Base-by-base conservation (phyloP, 2,113 vertebrate genomes). In the Psittacula cyanocephala region DNA sequence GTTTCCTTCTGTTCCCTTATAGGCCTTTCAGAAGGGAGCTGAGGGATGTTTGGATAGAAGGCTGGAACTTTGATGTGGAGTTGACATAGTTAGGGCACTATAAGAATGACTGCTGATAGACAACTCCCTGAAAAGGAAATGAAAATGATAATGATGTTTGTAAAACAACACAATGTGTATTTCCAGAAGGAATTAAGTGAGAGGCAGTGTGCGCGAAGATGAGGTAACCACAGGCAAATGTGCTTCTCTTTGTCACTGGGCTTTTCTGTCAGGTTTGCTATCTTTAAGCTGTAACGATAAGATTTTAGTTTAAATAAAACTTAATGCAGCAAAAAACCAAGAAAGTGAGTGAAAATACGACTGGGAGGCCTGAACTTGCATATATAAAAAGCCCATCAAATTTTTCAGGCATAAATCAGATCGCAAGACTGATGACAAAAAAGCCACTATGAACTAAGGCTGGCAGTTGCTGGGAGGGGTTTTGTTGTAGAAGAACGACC, bases 1-100 rank as follows among this genome's bases (percentile, higher is more conserved):
- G 81, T 81, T 96, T 91, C 79, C 59, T 77, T 89, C 89, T 89
- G 72, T 83, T 91, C 89, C 86, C 47, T 84, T 60, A 10, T 7
- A 60, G 41, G 29, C 75, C 37, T 95, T 79, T 91, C 62, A 94
- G 90, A 81, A 87, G 50, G 74, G 31, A 88, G 57, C 89, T 46
- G 72, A 79, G 75, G 46, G 90, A 44, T 94, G 78, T 91, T 92
- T 88, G 92, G 62, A 33, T 53, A 62, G 70, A 77, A 94, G 83
- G 55, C 81, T 88, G 93, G 27, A 75, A 71, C 52, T 80, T 93
- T 68, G 65, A 25, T 68, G 57, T 47, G 79, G 29, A 47, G 37
- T 37, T 85, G 75, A 72, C 85, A 76, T 33, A 87, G 91, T 86
- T 33, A 84, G 81, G 64, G 62, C 39, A 50, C 70, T 85, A 10